phyloP scores from a whole-genome alignment of 2,888 invertebrate species.

The Ennomos quercinarius region DNA sequence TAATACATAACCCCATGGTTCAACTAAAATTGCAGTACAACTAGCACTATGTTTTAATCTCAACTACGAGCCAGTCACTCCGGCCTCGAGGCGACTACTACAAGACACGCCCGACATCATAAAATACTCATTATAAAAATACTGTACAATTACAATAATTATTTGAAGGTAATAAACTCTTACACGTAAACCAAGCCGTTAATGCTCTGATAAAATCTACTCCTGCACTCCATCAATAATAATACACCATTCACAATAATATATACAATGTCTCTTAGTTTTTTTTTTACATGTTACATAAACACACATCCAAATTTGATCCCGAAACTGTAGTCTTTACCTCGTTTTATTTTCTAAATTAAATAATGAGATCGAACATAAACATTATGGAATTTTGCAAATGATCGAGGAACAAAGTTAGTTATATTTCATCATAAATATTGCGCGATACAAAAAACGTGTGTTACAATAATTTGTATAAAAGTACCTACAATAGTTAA shows the following conservation, averaged over 20 bases:
- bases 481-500: constrained; percentile 49
- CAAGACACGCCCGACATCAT: constrained; percentile 56
- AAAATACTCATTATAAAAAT: constrained; percentile 84
- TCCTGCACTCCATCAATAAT: constrained; percentile 68
- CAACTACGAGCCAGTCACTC: constrained; percentile 53
- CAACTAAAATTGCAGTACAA: constrained; percentile 76
- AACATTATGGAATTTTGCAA: constrained; percentile 76
- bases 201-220: constrained; percentile 70
- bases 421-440: constrained; percentile 41
- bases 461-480: constrained; percentile 43
- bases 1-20: constrained; percentile 78
- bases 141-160: constrained; percentile 83
- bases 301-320: constrained; percentile 84
- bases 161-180: constrained; percentile 80
- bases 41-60: constrained; percentile 77
- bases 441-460: constrained; percentile 46
- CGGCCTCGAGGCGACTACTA: constrained; percentile 28
- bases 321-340: constrained; percentile 85
- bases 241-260: constrained; percentile 81
- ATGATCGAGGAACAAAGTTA: constrained; percentile 59
- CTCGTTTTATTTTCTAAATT: constrained; percentile 84
- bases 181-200: constrained; percentile 72
- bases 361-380: constrained; percentile 85
- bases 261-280: constrained; percentile 78
- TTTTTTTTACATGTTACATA: constrained; percentile 79